Conservation (phyloP, 92 coral and sea anemone genomes). For the Porites divaricata region DNA sequence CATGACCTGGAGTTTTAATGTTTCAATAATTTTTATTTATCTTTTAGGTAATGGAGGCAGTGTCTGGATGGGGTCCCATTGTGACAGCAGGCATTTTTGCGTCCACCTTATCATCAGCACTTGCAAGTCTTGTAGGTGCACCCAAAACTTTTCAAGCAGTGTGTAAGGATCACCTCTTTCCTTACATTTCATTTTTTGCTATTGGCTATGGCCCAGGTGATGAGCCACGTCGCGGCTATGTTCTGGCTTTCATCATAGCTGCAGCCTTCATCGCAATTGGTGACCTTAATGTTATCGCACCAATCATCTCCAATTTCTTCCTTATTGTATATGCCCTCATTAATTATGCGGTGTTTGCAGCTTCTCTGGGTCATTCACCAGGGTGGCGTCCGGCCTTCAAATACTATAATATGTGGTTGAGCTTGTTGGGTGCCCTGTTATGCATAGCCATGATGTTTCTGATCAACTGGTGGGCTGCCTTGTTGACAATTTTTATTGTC, state of each 20-base stretch:
- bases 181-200: conserved; percentile 75
- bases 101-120: conserved; percentile 94
- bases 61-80: conserved; percentile 92
- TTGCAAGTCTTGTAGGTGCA: conserved; percentile 96
- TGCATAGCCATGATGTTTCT: conserved; percentile 98
- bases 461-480: conserved; percentile 99
- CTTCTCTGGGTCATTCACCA: conserved; percentile 93
- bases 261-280: conserved; percentile 87
- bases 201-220: conserved; percentile 83
- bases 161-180: conserved; percentile 89
- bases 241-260: conserved; percentile 84
- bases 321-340: conserved; percentile 95
- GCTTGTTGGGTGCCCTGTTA: conserved; percentile 89
- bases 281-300: conserved; percentile 93
- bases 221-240: conserved; percentile 93
- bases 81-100: conserved; percentile 95
- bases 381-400: conserved; percentile 96
- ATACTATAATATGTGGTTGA: conserved; percentile 92
- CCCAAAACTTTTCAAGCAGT: conserved; percentile 97
- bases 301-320: conserved; percentile 91
- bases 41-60: conserved; percentile 82
- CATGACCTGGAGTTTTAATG: too few species aligned
- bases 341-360: conserved; percentile 93
- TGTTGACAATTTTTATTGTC: conserved; percentile 82
- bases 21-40: too few species aligned